A percentile compares a stretch with the other conserved stretches of the same genome.
Conservation (phyloP, 1,140 invertebrate genomes). For the Lysiphlebus fabarum region DNA sequence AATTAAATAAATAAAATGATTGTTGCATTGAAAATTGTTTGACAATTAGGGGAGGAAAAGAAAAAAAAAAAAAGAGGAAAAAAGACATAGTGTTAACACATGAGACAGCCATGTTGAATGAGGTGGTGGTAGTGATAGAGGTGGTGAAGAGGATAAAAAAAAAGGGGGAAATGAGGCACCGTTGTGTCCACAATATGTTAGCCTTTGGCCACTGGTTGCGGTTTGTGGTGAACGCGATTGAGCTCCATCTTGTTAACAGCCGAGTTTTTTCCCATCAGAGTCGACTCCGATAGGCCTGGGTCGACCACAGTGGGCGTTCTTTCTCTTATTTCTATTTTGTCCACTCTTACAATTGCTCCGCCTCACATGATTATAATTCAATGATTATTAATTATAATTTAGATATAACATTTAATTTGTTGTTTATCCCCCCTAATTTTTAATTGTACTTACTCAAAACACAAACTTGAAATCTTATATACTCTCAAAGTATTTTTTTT, state of each 20-base stretch:
- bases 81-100: too few relatives aligned
- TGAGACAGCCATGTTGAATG: background rate
- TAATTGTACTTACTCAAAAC: too few relatives aligned
- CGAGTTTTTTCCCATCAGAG: constrained; percentile 50
- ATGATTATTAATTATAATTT: too few relatives aligned
- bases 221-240: constrained; percentile 38
- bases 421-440: too few relatives aligned
- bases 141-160: constrained; percentile 4
- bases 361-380: constrained; percentile 30
- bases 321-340: constrained; percentile 52
- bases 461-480: too few relatives aligned
- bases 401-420: too few relatives aligned
- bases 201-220: constrained; percentile 10
- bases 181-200: constrained; percentile 26
- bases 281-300: constrained; percentile 50
- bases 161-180: constrained; percentile 37
- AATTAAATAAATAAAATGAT: background rate
- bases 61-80: too few relatives aligned
- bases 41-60: too few relatives aligned
- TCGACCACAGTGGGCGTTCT: constrained; percentile 50
- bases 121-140: constrained; percentile 28
- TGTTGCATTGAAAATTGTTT: too few relatives aligned
- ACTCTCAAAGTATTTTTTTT: too few relatives aligned
- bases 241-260: constrained; percentile 55
- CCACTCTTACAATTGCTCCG: constrained; percentile 45